These are phyloP conservation scores for Torymus texanus DNA, from an alignment of 2,888 invertebrate genomes.

Conservation along the genomic window DNA sequence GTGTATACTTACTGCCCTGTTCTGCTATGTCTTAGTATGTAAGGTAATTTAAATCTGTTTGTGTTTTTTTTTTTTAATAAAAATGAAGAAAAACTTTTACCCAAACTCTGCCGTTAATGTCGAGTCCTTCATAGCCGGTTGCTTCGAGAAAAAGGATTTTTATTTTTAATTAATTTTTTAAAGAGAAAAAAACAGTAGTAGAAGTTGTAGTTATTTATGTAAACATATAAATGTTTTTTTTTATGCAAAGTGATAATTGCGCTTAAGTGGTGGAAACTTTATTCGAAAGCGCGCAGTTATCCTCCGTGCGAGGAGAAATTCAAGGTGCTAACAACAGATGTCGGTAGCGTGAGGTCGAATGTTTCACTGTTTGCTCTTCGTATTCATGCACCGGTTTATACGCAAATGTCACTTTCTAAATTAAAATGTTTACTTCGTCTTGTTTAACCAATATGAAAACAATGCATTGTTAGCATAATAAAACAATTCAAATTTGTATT, in stretches of 20 bases:
- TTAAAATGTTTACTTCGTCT: not conserved
- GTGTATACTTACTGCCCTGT: constrained; percentile 14
- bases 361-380: constrained; percentile 9
- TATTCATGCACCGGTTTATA: not conserved
- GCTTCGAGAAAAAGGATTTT: not conserved
- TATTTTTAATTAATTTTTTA: too few species aligned
- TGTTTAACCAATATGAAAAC: not conserved
- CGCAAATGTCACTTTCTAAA: constrained; percentile 7
- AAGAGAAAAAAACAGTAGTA: too few species aligned
- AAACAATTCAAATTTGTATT: too few species aligned
- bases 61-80: constrained; percentile 47
- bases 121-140: not conserved
- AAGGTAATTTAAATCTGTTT: constrained; percentile 29
- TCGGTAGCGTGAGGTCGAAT: constrained; percentile 20
- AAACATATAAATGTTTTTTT: not conserved
- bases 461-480: too few species aligned
- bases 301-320: not conserved
- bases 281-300: constrained; percentile 7
- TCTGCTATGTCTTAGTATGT: constrained; percentile 21
- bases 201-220: too few species aligned
- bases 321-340: constrained; percentile 23
- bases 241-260: not conserved
- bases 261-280: not conserved
- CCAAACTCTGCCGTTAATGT: not conserved
- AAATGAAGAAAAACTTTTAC: constrained; percentile 1